Percentiles rank a stretch among this genome's conserved stretches.
phyloP scores from a whole-genome alignment of 2,113 vertebrate genomes.

The Antigone vipio region DNA sequence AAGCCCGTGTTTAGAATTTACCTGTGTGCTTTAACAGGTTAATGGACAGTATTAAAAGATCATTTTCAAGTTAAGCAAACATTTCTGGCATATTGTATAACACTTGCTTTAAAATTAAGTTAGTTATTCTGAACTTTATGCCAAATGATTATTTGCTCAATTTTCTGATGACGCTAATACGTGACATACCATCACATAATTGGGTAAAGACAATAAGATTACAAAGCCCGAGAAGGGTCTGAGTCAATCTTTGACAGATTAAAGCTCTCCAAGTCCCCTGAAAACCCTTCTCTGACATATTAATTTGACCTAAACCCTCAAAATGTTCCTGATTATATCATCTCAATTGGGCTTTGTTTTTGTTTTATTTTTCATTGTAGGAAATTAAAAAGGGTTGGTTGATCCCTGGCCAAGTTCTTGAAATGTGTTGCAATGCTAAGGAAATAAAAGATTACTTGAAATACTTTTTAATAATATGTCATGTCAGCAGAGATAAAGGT shows the following conservation, averaged over 20 bases:
- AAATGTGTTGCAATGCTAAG: slow-evolving; percentile 64
- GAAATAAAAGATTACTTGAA: slow-evolving; percentile 67
- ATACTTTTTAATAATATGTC: slow-evolving; percentile 69
- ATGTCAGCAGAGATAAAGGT: slow-evolving; percentile 68
- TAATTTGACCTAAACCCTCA: slow-evolving; percentile 54
- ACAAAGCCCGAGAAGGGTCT: slow-evolving; percentile 19
- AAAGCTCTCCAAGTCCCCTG: slow-evolving; percentile 37
- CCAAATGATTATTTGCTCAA: neutral
- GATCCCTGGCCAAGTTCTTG: slow-evolving; percentile 55
- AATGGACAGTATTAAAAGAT: neutral
- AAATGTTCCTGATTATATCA: slow-evolving; percentile 71
- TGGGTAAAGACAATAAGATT: slow-evolving; percentile 39
- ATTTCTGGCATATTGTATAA: neutral
- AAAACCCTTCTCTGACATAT: slow-evolving; percentile 37
- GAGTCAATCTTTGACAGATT: slow-evolving; percentile 46
- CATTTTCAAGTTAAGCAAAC: slow-evolving; percentile 38
- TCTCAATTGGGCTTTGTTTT: slow-evolving; percentile 42
- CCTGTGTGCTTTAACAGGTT: neutral
- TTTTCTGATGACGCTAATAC: neutral
- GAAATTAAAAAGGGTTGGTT: slow-evolving; percentile 62
- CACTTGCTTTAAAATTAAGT: slow-evolving; percentile 31
- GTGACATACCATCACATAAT: neutral
- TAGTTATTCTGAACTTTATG: neutral
- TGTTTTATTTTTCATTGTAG: slow-evolving; percentile 59
- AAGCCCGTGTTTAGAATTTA: neutral